Conservation (phyloP, 1,140 invertebrate genomes). For the Aethina tumida region DNA sequence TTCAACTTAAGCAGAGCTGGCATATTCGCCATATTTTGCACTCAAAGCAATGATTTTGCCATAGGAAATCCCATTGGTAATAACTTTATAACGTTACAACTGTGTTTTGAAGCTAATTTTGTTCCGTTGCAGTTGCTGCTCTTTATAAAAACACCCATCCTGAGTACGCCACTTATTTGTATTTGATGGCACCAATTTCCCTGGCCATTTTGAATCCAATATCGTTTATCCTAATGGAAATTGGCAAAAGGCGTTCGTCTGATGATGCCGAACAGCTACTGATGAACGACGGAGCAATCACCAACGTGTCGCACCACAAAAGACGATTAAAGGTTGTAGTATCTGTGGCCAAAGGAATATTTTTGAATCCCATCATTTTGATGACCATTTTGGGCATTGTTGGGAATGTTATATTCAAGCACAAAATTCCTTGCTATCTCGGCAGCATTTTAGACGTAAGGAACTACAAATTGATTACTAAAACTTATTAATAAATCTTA, state of each 20-base stretch:
- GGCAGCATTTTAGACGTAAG: constrained; percentile 63
- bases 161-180: constrained; percentile 84
- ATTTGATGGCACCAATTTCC: constrained; percentile 89
- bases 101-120: too few species aligned
- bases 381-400: constrained; percentile 88
- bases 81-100: constrained; percentile 27
- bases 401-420: constrained; percentile 74
- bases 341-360: constrained; percentile 55
- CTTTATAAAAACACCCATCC: constrained; percentile 71
- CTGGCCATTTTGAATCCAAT: constrained; percentile 88
- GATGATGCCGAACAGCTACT: constrained; percentile 29
- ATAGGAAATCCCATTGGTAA: constrained; percentile 92
- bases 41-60: constrained; percentile 97
- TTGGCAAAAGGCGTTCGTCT: constrained; percentile 49
- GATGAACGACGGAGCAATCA: constrained; percentile 27
- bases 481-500: too few species aligned
- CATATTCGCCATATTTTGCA: constrained; percentile 89
- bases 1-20: constrained; percentile 76
- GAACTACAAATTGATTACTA: too few species aligned
- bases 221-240: constrained; percentile 84
- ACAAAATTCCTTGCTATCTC: constrained; percentile 65
- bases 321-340: constrained; percentile 33
- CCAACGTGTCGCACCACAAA: constrained; percentile 8
- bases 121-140: constrained; percentile 55
- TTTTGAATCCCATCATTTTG: constrained; percentile 81